Evolutionary conservation across 2,888 invertebrate genomes (phyloP).

Genomic region (Formica aserva): DNA sequence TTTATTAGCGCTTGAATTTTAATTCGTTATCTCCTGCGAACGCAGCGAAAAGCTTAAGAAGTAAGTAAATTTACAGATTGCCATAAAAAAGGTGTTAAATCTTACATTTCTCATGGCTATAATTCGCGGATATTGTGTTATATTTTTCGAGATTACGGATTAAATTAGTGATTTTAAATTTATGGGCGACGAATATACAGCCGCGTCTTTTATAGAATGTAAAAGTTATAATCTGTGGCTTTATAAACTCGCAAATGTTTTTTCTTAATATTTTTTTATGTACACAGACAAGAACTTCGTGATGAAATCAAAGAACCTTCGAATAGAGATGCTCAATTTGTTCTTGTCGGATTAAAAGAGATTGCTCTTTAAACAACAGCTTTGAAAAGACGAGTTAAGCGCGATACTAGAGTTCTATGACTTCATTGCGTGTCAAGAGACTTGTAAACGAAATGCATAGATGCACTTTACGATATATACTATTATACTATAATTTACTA

Average conservation of each 20-base stretch:
- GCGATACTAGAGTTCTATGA: background rate
- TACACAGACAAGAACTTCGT: background rate
- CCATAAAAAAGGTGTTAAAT: background rate
- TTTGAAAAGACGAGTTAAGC: background rate
- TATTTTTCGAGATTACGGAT: conserved; percentile 5
- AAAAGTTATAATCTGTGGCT: background rate
- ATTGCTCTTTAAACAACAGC: background rate
- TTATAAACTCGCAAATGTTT: background rate
- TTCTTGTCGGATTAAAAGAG: background rate
- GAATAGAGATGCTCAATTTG: background rate
- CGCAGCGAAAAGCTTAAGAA: background rate
- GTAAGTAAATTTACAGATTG: conserved; percentile 4
- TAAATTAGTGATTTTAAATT: conserved; percentile 5
- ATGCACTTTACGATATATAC: background rate
- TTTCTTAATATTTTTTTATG: background rate
- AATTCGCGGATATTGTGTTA: background rate
- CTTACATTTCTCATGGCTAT: background rate
- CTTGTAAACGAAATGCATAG: background rate
- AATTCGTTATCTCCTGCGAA: background rate
- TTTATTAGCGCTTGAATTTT: background rate
- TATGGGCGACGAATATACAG: background rate
- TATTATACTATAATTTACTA: too few relatives aligned
- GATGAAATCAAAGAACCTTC: background rate
- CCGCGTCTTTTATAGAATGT: conserved; percentile 16
- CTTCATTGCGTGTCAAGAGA: background rate